Base-by-base conservation (phyloP, 2,888 invertebrate genomes). In the Thyatira batis region DNA sequence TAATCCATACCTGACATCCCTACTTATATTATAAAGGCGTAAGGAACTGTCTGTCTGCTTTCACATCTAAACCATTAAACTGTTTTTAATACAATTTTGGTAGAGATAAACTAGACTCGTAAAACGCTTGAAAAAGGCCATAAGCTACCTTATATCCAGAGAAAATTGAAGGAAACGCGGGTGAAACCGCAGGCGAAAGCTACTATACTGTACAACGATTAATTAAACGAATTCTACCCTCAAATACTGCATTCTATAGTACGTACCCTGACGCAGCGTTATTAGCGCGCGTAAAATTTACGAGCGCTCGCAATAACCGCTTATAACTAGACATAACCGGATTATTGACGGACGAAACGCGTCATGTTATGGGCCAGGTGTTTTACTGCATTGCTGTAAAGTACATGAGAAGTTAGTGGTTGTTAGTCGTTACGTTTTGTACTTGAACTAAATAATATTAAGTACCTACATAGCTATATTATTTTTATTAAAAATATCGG, bases 211-310 rank as follows among this genome's bases (percentile, higher is more conserved):
- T 54, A 57, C 69, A 64, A 61, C 78, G 78, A 82, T 79, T 83
- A 86, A 86, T 86, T 82, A 82, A 84, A 76, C 67, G 67, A 74
- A 73, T 82, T 84, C 85, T 78, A 63, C 60, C 59, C 63, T 73
- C 67, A 69, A 58, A 60, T 68, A 74, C 72, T 69, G 72, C 75
- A 68, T 74, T 69, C 71, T 70, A 50, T 55, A 65, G 67, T 70
- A 67, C 65, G 68, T 28, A 27, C 58, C 52, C 62, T 8, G 27
- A 27, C 27, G 5, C 62, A 63, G 71, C 80, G 80, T 76, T 88
- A 89, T 87, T 87, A 84, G 80, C 72, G 73, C 80, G 80, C 76
- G 80, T 77, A 73, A 85, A 85, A 87, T 88, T 87, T 84, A 86
- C 83, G 80, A 64, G 54, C 61, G 59, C 59, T 54, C 68, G 17